Evolutionary conservation across 1,140 invertebrate genomes (phyloP).

Genomic region (Doryteuthis pealeii): DNA sequence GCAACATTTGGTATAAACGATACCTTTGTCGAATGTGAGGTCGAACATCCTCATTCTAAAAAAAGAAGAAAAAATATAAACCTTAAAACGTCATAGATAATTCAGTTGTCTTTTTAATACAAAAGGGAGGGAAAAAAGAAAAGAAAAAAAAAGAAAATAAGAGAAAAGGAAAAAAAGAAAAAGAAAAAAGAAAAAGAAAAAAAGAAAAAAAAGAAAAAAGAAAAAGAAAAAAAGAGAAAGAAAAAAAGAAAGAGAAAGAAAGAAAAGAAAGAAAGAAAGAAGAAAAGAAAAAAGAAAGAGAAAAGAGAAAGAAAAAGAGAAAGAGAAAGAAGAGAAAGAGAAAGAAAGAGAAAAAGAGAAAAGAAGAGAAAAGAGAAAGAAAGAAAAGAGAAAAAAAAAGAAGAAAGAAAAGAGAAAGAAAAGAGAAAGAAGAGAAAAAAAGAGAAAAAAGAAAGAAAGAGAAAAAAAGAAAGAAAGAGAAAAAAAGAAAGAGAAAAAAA

Average conservation of each 20-base stretch:
- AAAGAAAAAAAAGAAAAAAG: background rate
- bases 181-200: background rate
- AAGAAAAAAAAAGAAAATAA: conserved; percentile 22
- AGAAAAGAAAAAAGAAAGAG: background rate
- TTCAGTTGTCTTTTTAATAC: too few relatives aligned
- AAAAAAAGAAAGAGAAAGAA: background rate
- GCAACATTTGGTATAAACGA: conserved; percentile 83
- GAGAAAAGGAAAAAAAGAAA: background rate
- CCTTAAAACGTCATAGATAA: too few relatives aligned
- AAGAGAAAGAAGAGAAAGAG: too few relatives aligned
- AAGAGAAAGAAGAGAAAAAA: background rate
- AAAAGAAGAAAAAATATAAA: conserved; percentile 42
- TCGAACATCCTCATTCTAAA: conserved; percentile 86
- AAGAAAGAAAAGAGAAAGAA: background rate
- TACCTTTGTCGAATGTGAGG: conserved; percentile 87
- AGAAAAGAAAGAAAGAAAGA: background rate
- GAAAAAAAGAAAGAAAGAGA: background rate
- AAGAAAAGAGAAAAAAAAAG: background rate
- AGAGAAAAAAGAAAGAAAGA: background rate
- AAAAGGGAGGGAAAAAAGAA: too few relatives aligned
- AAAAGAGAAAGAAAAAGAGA: too few relatives aligned
- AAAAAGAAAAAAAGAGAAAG: background rate
- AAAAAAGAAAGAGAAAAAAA: background rate
- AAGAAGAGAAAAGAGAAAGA: too few relatives aligned
- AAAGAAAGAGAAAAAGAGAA: too few relatives aligned